A percentile compares a stretch with the other conserved stretches of the same genome.
phyloP scores from a whole-genome alignment of 2,888 invertebrate genomes.

The Coenonympha arcania region DNA sequence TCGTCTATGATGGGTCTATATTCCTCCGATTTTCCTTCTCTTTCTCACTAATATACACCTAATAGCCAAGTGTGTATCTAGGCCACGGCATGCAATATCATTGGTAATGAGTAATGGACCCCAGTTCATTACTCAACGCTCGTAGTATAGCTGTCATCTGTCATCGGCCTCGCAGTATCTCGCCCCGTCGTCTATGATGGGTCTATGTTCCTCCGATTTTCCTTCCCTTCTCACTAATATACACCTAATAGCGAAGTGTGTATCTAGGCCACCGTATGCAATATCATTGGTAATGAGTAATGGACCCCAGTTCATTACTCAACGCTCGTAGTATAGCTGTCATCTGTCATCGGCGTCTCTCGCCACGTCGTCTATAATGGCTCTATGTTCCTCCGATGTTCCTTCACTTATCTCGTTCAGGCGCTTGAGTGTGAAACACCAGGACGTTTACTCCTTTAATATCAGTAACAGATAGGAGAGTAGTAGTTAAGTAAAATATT shows the following conservation, averaged over 20 bases:
- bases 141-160: too few species aligned
- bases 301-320: conserved; percentile 58
- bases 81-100: too few species aligned
- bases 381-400: conserved; percentile 21
- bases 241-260: too few species aligned
- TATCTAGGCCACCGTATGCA: conserved; percentile 27
- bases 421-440: conserved; percentile 24
- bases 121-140: too few species aligned
- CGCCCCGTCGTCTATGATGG: too few species aligned
- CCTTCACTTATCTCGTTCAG: conserved; percentile 25
- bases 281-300: conserved; percentile 35
- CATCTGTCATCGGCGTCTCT: conserved; percentile 52
- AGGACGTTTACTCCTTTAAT: neutral
- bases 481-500: neutral
- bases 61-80: neutral
- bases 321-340: conserved; percentile 57
- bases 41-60: too few species aligned
- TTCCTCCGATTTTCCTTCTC: too few species aligned
- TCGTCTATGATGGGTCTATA: too few species aligned
- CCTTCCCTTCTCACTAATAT: too few species aligned
- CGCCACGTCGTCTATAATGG: conserved; percentile 29
- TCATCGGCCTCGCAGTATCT: too few species aligned
- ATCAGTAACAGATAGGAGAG: neutral
- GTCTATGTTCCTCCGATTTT: too few species aligned
- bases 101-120: too few species aligned